Base-by-base conservation (phyloP, 2,113 vertebrate species). In the Carollia perspicillata region DNA sequence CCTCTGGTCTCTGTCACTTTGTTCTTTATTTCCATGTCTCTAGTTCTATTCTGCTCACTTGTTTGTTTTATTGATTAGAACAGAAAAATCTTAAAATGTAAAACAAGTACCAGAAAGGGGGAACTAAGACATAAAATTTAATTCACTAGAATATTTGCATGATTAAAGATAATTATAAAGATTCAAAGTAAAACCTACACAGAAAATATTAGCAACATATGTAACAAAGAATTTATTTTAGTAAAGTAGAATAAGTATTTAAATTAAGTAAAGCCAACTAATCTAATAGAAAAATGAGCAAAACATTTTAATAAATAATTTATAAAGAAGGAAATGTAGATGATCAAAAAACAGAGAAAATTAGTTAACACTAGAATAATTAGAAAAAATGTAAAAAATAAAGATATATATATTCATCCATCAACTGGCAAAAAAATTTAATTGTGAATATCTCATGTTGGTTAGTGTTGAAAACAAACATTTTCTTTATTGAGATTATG, bases 211-310 rank as follows among this genome's bases (percentile, higher is more conserved):
- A 89, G 17, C 37, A 88, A 51, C 16, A 71, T 22, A 28, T 26
- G 1, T 63, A 40, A 84, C 18, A 75, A 88, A 66, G 8, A 17
- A 60, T 71, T 63, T 60, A 68, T 33, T 60, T 58, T 80, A 93
- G 74, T 47, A 85, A 80, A 72, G 33, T 49, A 80, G 11, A 84
- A 35, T 65, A 74, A 68, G 30, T 3, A 26, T 94, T 92, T 71
- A 77, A 85, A 81, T n/a, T 89, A 86, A 95, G 63, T 53, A 69
- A 80, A 95, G 18, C 16, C 18, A 84, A 88, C 33, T 86, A 87
- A 83, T 37, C 3, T 23, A 66, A 89, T 49, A n/a, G 28, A 78
- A 89, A 96, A 91, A 35, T 33, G 28, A 74, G 6, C 44, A 78
- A 89, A 89, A 26, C 11, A 33, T 84, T 53, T 75, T 26, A 51